A percentile compares a stretch with the other conserved stretches of the same genome.
These are phyloP conservation scores for Heliconius hortense DNA, from an alignment of 2,888 invertebrate species.

Conservation along the genomic window DNA sequence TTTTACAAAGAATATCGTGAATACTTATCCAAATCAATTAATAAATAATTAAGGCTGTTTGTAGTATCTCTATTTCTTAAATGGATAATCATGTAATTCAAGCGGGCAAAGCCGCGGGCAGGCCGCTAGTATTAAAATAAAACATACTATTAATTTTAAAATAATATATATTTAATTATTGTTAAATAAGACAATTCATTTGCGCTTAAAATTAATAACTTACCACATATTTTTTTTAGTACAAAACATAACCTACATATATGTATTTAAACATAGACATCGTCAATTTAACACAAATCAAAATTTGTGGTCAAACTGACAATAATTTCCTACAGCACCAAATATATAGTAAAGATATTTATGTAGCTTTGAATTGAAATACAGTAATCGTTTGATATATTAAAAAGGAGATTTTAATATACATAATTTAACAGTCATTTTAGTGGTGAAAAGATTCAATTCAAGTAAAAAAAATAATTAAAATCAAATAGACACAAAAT, in stretches of 20 bases:
- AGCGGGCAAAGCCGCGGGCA: too few relatives aligned
- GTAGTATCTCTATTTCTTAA: too few relatives aligned
- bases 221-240: neutral
- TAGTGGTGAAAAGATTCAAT: neutral
- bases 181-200: slow-evolving; percentile 3
- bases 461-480: too few relatives aligned
- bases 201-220: neutral
- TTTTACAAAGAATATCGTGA: too few relatives aligned
- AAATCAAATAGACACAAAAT: too few relatives aligned
- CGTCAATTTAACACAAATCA: slow-evolving; percentile 74
- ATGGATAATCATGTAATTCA: too few relatives aligned
- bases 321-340: slow-evolving; percentile 46
- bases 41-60: too few relatives aligned
- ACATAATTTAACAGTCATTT: too few relatives aligned
- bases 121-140: neutral
- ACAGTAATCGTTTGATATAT: neutral
- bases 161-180: neutral
- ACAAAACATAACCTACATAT: neutral
- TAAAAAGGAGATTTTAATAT: too few relatives aligned
- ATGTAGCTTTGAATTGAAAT: neutral
- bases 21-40: too few relatives aligned
- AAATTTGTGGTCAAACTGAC: slow-evolving; percentile 71
- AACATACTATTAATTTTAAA: neutral
- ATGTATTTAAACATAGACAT: slow-evolving; percentile 47
- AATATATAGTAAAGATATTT: neutral